Evolutionary conservation across 1,140 invertebrate genomes (phyloP).

Genomic region (Drosophila bipectinata): DNA sequence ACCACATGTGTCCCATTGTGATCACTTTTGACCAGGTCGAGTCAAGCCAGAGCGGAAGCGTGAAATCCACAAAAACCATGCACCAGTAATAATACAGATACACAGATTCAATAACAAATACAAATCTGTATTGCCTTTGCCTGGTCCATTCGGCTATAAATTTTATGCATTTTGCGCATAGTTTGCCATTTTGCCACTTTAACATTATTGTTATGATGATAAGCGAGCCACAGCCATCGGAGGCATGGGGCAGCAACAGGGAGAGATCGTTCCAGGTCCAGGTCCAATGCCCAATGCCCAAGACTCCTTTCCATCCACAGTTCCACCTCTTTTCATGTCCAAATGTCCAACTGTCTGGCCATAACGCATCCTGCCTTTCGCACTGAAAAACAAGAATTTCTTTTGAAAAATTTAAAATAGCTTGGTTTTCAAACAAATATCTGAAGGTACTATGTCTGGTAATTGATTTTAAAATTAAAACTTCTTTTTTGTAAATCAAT

Average conservation of each 20-base stretch:
- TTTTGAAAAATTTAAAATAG: no score
- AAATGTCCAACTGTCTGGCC: conserved; percentile 44
- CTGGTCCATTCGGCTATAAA: conserved; percentile 60
- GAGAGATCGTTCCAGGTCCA: conserved; percentile 38
- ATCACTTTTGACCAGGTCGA: conserved; percentile 25
- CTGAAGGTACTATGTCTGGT: no score
- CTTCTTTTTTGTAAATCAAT: no score
- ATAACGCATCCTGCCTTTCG: conserved; percentile 59
- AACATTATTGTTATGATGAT: conserved; percentile 84
- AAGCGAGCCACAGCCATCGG: conserved; percentile 64
- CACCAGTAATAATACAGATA: conserved; percentile 57
- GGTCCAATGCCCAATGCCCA: conserved; percentile 21
- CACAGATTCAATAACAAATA: conserved; percentile 50
- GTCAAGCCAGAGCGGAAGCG: conserved; percentile 43
- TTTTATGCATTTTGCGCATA: conserved; percentile 76
- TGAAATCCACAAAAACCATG: conserved; percentile 29
- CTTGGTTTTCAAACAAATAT: no score
- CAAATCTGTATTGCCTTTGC: conserved; percentile 55
- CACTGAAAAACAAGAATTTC: conserved; percentile 1
- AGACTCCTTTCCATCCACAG: conserved; percentile 10
- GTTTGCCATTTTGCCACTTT: conserved; percentile 83
- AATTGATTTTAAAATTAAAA: neutral
- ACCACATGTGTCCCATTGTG: conserved; percentile 33
- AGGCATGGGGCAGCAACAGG: conserved; percentile 34
- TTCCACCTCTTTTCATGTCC: conserved; percentile 23